Conservation (phyloP, 2,797 vertebrate genomes). For the Pseudochromis fuscus region DNA sequence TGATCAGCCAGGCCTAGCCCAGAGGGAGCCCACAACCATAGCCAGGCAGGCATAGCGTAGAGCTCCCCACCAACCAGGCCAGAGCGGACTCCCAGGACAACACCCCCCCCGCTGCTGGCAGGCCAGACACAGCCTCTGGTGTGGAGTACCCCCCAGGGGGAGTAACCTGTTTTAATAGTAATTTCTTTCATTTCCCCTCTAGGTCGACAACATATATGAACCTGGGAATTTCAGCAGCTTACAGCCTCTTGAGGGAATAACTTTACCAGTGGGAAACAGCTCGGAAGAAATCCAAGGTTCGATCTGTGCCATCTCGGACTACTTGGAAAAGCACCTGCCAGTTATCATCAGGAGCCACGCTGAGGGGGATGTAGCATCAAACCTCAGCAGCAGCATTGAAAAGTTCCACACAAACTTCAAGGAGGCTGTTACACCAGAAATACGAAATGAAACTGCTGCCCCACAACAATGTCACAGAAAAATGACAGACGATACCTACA, state of each 20-base stretch:
- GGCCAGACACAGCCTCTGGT: too few relatives aligned
- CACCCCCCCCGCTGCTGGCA: too few relatives aligned
- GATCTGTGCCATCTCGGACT: slow-evolving; percentile 43
- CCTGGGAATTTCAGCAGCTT: rapidly evolving
- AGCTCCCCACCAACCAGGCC: too few relatives aligned
- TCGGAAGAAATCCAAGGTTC: slow-evolving; percentile 20
- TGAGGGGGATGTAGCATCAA: rapidly evolving
- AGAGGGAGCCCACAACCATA: too few relatives aligned
- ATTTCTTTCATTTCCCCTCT: slow-evolving; percentile 7
- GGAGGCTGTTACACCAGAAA: rapidly evolving
- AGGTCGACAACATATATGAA: not conserved
- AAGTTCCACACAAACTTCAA: rapidly evolving
- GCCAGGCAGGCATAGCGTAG: too few relatives aligned
- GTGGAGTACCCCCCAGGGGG: too few relatives aligned
- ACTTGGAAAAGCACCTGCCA: slow-evolving; percentile 31
- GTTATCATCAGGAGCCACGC: rapidly evolving
- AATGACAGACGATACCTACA: rapidly evolving
- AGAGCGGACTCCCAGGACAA: too few relatives aligned
- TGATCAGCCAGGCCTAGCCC: too few relatives aligned
- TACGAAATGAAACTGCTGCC: too few relatives aligned
- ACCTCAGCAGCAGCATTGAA: rapidly evolving
- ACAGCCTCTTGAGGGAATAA: slow-evolving; percentile 38
- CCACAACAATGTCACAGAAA: not conserved
- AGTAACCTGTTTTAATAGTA: not conserved
- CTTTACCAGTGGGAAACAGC: slow-evolving; percentile 31